Evolutionary conservation across 2,888 invertebrate genomes (phyloP).

Genomic region (Cyclophora punctaria): DNA sequence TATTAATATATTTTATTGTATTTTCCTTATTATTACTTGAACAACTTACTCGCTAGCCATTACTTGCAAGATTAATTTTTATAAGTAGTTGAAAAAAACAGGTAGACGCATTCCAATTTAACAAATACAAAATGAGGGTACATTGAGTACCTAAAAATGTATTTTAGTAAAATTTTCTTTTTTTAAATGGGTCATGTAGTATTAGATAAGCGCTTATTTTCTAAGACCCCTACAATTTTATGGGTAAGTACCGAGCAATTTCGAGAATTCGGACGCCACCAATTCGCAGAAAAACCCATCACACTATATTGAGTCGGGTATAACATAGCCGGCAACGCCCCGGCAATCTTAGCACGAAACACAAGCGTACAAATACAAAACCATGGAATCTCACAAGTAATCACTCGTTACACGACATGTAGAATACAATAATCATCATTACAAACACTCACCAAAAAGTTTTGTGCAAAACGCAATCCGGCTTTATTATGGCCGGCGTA

Average conservation of each 20-base stretch:
- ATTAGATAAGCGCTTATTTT: background rate
- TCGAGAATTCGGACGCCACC: constrained; percentile 45
- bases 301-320: constrained; percentile 28
- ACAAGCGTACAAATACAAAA: constrained; percentile 19
- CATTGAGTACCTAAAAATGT: background rate
- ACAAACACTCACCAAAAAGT: constrained; percentile 61
- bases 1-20: too few relatives aligned
- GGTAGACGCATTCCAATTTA: too few relatives aligned
- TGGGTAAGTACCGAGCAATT: constrained; percentile 16
- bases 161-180: background rate
- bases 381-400: constrained; percentile 1
- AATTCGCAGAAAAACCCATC: constrained; percentile 53
- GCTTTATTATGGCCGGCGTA: constrained; percentile 54
- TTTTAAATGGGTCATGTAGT: background rate
- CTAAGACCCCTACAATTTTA: too few relatives aligned
- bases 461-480: constrained; percentile 70
- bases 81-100: too few relatives aligned
- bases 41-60: too few relatives aligned
- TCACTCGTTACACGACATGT: constrained; percentile 7
- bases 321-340: constrained; percentile 30
- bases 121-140: background rate
- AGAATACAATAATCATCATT: constrained; percentile 16
- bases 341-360: constrained; percentile 14
- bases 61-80: too few relatives aligned
- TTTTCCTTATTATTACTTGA: too few relatives aligned